Percentiles rank a stretch among this genome's conserved stretches.
phyloP scores from a whole-genome alignment of 2,797 vertebrate species.

The Falco naumanni region DNA sequence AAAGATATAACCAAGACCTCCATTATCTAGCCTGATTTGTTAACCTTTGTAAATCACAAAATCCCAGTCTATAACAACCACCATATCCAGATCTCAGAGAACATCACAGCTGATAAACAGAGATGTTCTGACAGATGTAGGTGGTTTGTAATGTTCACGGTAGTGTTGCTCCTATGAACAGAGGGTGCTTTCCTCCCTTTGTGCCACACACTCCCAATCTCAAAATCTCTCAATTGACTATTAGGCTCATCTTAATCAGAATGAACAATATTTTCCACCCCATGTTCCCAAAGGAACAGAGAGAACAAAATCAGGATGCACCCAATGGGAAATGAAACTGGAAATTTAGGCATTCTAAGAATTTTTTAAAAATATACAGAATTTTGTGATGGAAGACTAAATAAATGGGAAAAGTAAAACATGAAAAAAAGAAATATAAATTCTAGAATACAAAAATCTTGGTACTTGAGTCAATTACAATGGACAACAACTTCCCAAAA shows the following conservation, averaged over 20 bases:
- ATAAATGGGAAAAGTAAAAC: neutral
- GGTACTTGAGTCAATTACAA: neutral
- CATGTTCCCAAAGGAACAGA: neutral
- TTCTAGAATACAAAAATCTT: neutral
- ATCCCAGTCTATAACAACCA: neutral
- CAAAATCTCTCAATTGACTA: neutral
- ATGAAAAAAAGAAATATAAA: neutral
- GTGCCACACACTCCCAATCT: neutral
- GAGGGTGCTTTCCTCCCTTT: neutral
- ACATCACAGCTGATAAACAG: accelerated
- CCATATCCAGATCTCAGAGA: neutral
- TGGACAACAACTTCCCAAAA: neutral
- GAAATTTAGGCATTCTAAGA: neutral
- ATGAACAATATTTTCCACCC: neutral
- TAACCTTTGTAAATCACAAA: neutral
- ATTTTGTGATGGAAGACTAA: neutral
- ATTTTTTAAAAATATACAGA: neutral
- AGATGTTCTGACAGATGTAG: neutral
- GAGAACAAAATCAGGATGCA: neutral
- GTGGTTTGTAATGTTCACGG: neutral
- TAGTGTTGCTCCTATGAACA: neutral
- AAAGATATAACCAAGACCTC: neutral
- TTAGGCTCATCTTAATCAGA: neutral
- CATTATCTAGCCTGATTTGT: neutral
- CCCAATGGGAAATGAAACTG: neutral